These are phyloP conservation scores for Oeneis ivallda DNA, from an alignment of 2,888 invertebrate genomes.

Conservation along the genomic window DNA sequence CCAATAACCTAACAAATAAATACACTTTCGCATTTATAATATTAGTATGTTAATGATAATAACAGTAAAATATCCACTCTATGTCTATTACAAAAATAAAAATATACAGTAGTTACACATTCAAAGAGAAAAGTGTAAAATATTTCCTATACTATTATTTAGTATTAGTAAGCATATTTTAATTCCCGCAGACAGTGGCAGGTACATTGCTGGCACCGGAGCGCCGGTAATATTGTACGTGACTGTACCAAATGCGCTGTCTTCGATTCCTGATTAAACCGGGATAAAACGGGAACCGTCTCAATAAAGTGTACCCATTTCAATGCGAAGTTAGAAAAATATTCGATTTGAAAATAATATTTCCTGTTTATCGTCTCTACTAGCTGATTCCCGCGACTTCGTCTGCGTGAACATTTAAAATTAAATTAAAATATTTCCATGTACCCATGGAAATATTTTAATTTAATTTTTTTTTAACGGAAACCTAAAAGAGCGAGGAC, in stretches of 20 bases:
- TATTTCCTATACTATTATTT: conserved; percentile 17
- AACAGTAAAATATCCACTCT: too few species aligned
- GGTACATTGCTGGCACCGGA: conserved; percentile 33
- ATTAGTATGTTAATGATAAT: too few species aligned
- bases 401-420: too few species aligned
- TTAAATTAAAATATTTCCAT: too few species aligned
- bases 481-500: too few species aligned
- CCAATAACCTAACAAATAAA: too few species aligned
- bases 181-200: conserved; percentile 30
- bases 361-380: background rate
- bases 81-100: background rate
- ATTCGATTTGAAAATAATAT: conserved; percentile 11
- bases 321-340: background rate
- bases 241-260: conserved; percentile 44
- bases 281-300: conserved; percentile 24
- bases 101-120: conserved; percentile 7
- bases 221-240: conserved; percentile 48
- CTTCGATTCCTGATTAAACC: conserved; percentile 38
- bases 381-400: too few species aligned
- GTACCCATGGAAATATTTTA: too few species aligned
- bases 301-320: conserved; percentile 3
- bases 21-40: too few species aligned
- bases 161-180: conserved; percentile 29
- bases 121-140: conserved; percentile 27
- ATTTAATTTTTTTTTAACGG: too few species aligned